Evolutionary conservation across 2,113 vertebrate genomes (phyloP).

Genomic region (Alectura lathami): DNA sequence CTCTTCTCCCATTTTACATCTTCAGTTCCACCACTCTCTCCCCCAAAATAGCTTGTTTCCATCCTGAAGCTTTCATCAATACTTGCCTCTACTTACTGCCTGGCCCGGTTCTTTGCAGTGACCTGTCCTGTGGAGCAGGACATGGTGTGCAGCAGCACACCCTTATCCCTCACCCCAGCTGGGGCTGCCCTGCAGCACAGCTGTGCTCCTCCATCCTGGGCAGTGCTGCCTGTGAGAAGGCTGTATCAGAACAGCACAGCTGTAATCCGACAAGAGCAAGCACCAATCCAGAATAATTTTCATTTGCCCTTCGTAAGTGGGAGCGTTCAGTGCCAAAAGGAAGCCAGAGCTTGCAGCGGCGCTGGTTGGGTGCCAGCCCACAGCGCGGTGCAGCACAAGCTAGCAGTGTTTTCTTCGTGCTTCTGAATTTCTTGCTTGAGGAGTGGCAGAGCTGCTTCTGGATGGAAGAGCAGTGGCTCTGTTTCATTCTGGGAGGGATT

Average conservation of each 20-base stretch:
- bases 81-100: background rate
- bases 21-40: background rate
- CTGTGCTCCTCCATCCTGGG: background rate
- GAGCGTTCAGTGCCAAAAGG: background rate
- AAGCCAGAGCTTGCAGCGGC: conserved; percentile 12
- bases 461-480: conserved; percentile 2
- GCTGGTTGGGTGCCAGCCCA: background rate
- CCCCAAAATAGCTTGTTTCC: background rate
- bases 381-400: conserved; percentile 19
- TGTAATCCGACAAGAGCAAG: background rate
- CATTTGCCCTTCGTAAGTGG: background rate
- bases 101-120: background rate
- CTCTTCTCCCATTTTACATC: background rate
- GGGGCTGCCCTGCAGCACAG: background rate
- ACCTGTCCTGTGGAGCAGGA: background rate
- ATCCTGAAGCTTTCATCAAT: background rate
- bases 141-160: rapidly evolving
- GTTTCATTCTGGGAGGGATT: conserved; percentile 17
- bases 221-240: background rate
- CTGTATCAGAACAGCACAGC: background rate
- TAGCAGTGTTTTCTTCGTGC: background rate
- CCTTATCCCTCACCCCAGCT: background rate
- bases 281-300: conserved; percentile 23
- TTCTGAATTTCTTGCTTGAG: conserved; percentile 29
- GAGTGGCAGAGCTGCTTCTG: background rate